Evolutionary conservation across 2,888 invertebrate species (phyloP).

Genomic region (Mythimna loreyi): DNA sequence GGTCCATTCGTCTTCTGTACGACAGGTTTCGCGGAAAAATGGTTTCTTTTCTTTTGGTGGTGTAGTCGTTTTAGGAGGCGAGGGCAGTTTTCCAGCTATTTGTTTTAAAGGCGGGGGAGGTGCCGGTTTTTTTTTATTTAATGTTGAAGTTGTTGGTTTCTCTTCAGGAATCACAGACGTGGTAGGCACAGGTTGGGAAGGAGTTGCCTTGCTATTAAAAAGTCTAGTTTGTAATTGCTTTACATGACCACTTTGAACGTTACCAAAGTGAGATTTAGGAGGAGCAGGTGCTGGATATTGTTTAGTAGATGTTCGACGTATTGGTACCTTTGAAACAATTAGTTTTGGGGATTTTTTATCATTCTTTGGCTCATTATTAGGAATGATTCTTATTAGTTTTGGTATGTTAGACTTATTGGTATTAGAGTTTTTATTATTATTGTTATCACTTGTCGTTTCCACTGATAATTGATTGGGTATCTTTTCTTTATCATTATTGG

Average conservation of each 20-base stretch:
- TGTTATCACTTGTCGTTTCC: conserved; percentile 32
- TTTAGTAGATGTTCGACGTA: conserved; percentile 82
- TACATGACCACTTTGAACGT: conserved; percentile 86
- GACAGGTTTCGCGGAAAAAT: conserved; percentile 91
- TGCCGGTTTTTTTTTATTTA: conserved; percentile 81
- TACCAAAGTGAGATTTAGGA: conserved; percentile 86
- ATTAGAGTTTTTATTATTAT: conserved; percentile 47
- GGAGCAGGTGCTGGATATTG: conserved; percentile 86
- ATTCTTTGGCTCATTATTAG: conserved; percentile 77
- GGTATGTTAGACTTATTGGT: conserved; percentile 84
- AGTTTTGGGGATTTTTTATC: conserved; percentile 82
- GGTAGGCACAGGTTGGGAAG: conserved; percentile 64
- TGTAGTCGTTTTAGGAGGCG: conserved; percentile 63
- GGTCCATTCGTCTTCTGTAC: conserved; percentile 92
- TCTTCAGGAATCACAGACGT: conserved; percentile 66
- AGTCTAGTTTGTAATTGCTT: conserved; percentile 87
- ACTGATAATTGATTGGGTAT: conserved; percentile 14
- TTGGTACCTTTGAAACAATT: conserved; percentile 83
- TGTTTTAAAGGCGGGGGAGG: conserved; percentile 77
- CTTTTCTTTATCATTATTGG: conserved; percentile 16
- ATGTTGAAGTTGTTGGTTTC: conserved; percentile 80
- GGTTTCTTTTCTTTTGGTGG: conserved; percentile 80
- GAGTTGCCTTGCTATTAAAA: conserved; percentile 76
- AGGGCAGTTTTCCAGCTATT: conserved; percentile 68
- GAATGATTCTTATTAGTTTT: conserved; percentile 79